phyloP scores from a whole-genome alignment of 2,888 invertebrate species.

The Melinopterus prodromus region DNA sequence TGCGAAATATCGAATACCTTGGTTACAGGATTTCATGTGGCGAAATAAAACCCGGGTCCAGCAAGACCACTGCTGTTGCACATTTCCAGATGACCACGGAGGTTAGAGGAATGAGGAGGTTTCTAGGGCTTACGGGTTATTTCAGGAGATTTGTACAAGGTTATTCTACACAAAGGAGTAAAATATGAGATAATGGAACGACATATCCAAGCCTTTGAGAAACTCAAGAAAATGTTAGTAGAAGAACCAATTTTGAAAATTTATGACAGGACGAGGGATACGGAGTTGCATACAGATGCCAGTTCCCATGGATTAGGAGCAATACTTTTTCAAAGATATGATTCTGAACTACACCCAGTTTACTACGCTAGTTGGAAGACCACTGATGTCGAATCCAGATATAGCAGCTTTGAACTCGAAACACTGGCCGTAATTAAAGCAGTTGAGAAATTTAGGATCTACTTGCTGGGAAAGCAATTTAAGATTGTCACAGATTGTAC shows the following conservation, averaged over 20 bases:
- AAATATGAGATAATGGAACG: constrained; percentile 20
- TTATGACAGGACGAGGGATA: constrained; percentile 28
- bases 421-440: constrained; percentile 51
- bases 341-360: constrained; percentile 48
- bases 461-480: constrained; percentile 45
- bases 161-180: constrained; percentile 24
- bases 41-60: constrained; percentile 9
- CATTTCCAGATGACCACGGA: constrained; percentile 19
- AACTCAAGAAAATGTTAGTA: constrained; percentile 10
- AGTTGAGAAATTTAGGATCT: constrained; percentile 51
- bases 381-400: constrained; percentile 48
- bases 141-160: constrained; percentile 26
- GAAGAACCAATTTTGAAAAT: constrained; percentile 25
- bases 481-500: constrained; percentile 45
- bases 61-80: constrained; percentile 19
- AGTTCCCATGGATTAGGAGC: constrained; percentile 47
- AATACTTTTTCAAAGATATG: constrained; percentile 45
- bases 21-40: constrained; percentile 22
- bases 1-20: constrained; percentile 16
- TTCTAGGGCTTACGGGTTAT: constrained; percentile 25
- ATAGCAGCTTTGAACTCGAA: constrained; percentile 53
- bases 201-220: constrained; percentile 19
- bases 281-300: constrained; percentile 49
- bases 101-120: constrained; percentile 12
- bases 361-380: constrained; percentile 51